Evolutionary conservation across 2,888 invertebrate genomes (phyloP).

Genomic region (Aphodius sticticus): DNA sequence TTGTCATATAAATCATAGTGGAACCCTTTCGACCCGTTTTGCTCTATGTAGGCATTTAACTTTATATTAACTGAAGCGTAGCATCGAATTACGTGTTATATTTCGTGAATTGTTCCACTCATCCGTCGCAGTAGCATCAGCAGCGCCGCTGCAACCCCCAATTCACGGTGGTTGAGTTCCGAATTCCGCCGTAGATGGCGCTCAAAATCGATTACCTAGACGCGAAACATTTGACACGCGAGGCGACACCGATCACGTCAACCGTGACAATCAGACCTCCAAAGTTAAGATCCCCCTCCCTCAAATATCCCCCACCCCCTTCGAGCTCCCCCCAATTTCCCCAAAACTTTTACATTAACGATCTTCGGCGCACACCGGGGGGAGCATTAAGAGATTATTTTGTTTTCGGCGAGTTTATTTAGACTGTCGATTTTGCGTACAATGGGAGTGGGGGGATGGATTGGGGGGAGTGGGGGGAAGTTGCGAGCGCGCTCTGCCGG

Average conservation of each 20-base stretch:
- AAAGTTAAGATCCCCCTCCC: constrained; percentile 25
- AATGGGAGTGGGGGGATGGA: constrained; percentile 18
- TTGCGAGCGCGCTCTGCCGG: constrained; percentile 8
- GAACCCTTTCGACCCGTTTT: not conserved
- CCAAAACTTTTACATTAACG: constrained; percentile 38
- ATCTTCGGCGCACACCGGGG: constrained; percentile 21
- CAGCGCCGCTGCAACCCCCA: not conserved
- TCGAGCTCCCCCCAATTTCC: constrained; percentile 26
- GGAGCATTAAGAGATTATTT: constrained; percentile 37
- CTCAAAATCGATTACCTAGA: not conserved
- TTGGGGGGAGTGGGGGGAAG: not conserved
- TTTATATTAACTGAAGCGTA: not conserved
- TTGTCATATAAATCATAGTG: no score
- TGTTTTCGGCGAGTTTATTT: constrained; percentile 36
- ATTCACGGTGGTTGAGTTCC: not conserved
- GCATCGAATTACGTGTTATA: not conserved
- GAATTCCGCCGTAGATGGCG: not conserved
- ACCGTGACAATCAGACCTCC: constrained; percentile 46
- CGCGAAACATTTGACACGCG: not conserved
- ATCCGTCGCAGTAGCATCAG: not conserved
- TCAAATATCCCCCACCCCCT: constrained; percentile 16
- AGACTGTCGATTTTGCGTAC: constrained; percentile 35
- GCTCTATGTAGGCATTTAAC: not conserved
- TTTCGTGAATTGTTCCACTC: not conserved
- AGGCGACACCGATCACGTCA: constrained; percentile 40